A percentile compares a stretch with the other conserved stretches of the same genome.
Conservation (phyloP, 2,888 invertebrate species). For the Cheilosia variabilis region DNA sequence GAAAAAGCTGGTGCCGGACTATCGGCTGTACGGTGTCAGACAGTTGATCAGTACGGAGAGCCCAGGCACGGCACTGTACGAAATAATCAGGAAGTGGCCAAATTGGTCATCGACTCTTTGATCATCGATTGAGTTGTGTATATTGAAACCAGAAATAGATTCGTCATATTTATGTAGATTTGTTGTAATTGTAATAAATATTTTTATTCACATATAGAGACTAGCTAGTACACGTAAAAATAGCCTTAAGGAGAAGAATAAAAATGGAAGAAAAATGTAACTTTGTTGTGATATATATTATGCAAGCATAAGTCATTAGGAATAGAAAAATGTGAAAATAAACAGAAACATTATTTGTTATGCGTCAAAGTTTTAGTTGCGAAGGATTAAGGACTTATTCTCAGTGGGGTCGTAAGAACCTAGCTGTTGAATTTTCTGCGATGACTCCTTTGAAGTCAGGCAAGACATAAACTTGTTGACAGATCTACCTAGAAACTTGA, state of each 20-base stretch:
- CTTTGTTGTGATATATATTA: conserved; percentile 25
- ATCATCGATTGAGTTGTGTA: neutral
- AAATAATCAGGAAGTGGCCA: conserved; percentile 88
- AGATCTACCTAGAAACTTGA: too few species aligned
- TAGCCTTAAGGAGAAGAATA: neutral
- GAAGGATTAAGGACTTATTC: neutral
- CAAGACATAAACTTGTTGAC: too few species aligned
- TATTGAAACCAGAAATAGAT: neutral
- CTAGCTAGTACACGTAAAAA: conserved; percentile 6
- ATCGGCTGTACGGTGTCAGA: conserved; percentile 88
- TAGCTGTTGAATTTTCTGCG: too few species aligned
- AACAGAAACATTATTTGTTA: neutral
- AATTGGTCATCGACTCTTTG: conserved; percentile 84
- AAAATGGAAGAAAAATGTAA: neutral
- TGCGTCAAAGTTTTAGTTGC: neutral
- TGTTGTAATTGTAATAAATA: neutral
- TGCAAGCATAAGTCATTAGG: conserved; percentile 27
- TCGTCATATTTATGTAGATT: conserved; percentile 11
- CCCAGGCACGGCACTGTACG: conserved; percentile 87
- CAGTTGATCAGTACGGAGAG: conserved; percentile 88
- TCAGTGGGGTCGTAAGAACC: too few species aligned
- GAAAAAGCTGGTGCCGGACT: conserved; percentile 86
- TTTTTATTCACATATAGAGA: neutral
- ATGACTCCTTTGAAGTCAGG: too few species aligned
- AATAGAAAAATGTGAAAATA: conserved; percentile 11